Evolutionary conservation across 2,888 invertebrate genomes (phyloP).

Genomic region (Cyclophora punctaria): DNA sequence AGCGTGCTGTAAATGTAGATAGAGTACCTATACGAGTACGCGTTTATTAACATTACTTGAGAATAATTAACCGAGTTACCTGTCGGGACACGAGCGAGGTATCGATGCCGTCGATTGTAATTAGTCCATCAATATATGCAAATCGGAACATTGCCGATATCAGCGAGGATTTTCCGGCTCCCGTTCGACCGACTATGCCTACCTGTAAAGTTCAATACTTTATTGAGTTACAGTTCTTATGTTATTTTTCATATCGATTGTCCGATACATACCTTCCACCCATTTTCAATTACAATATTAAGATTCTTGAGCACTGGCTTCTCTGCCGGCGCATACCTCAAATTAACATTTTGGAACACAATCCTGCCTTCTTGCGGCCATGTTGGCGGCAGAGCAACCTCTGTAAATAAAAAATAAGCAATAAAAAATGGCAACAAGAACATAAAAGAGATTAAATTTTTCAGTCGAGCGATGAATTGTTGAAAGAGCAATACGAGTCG

Average conservation of each 20-base stretch:
- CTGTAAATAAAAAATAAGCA: slow-evolving; percentile 32
- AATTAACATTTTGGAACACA: slow-evolving; percentile 71
- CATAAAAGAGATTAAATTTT: slow-evolving; percentile 22
- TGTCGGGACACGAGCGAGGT: slow-evolving; percentile 73
- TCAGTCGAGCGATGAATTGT: slow-evolving; percentile 19
- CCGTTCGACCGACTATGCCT: slow-evolving; percentile 84
- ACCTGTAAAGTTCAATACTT: slow-evolving; percentile 23
- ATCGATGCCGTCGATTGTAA: slow-evolving; percentile 79
- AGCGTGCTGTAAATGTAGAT: too few species aligned
- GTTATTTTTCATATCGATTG: too few species aligned
- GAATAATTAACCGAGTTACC: slow-evolving; percentile 28
- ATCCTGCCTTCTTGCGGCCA: slow-evolving; percentile 80
- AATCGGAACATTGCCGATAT: slow-evolving; percentile 82
- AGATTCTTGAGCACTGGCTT: slow-evolving; percentile 76
- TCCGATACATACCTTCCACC: slow-evolving; percentile 52
- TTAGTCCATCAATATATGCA: slow-evolving; percentile 75
- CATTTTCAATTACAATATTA: slow-evolving; percentile 52
- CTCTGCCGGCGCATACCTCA: slow-evolving; percentile 78
- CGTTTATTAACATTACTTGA: background rate
- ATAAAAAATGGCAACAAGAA: slow-evolving; percentile 15
- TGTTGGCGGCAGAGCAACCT: slow-evolving; percentile 63
- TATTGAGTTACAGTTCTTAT: background rate
- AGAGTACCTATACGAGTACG: too few species aligned
- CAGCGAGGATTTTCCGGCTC: slow-evolving; percentile 83
- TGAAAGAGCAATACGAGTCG: slow-evolving; percentile 17